A percentile compares a stretch with the other conserved stretches of the same genome.
These are phyloP conservation scores for Neogale vison DNA, from an alignment of 2,113 vertebrate genomes.

Conservation along the genomic window DNA sequence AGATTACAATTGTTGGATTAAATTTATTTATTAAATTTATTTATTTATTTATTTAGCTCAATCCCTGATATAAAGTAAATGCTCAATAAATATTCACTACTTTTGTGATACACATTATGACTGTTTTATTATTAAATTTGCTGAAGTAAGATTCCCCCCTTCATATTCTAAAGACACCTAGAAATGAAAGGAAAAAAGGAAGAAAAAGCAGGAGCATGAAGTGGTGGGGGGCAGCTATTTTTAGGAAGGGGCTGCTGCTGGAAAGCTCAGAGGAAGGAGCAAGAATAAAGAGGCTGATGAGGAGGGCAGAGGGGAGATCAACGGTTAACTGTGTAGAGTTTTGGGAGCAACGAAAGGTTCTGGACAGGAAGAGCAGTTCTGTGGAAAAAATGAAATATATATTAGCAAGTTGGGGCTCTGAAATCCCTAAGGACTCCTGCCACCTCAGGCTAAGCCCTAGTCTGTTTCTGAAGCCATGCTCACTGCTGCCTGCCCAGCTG, in stretches of 20 bases:
- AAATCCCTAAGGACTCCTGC: neutral
- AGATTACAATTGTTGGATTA: neutral
- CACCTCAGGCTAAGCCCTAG: neutral
- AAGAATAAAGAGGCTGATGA: slow-evolving; percentile 50
- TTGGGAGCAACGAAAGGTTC: slow-evolving; percentile 12
- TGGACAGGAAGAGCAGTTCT: neutral
- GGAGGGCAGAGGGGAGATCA: slow-evolving; percentile 54
- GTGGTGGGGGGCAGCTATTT: slow-evolving; percentile 29
- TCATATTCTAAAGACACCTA: slow-evolving; percentile 13
- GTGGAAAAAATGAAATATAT: slow-evolving; percentile 3
- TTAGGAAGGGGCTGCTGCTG: slow-evolving; percentile 41
- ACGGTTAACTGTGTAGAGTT: slow-evolving; percentile 26
- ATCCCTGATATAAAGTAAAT: neutral
- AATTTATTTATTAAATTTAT: no score
- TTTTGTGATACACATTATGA: neutral
- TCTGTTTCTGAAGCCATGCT: neutral
- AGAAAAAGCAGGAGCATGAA: slow-evolving; percentile 45
- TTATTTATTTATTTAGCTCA: neutral
- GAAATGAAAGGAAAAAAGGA: neutral
- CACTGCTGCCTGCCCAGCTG: neutral
- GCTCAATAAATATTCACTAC: slow-evolving; percentile 6
- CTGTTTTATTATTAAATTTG: slow-evolving; percentile 37
- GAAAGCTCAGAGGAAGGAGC: slow-evolving; percentile 45
- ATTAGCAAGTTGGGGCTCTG: slow-evolving; percentile 17
- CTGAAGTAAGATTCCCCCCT: neutral